A percentile compares a stretch with the other conserved stretches of the same genome.
Conservation (phyloP, 2,113 vertebrate species). For the Herpailurus yagouaroundi region DNA sequence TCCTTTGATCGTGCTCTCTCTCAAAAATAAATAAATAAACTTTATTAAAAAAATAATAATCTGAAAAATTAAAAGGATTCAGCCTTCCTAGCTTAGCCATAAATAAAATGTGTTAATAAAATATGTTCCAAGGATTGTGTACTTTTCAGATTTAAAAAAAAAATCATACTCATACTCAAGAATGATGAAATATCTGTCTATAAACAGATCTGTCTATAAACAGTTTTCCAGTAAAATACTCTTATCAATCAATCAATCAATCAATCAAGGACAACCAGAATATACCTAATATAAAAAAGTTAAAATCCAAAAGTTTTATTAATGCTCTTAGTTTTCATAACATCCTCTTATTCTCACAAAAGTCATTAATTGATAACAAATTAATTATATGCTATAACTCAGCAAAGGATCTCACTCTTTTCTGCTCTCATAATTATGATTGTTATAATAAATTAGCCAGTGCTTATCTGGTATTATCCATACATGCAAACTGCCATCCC, state of each 20-base stretch:
- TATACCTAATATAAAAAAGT: not conserved
- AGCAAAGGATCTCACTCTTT: not conserved
- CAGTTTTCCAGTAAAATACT: not conserved
- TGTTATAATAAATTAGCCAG: not conserved
- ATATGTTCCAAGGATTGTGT: not conserved
- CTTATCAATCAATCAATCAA: not conserved
- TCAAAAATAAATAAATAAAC: too few relatives aligned
- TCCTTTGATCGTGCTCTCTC: too few relatives aligned
- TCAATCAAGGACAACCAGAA: not conserved
- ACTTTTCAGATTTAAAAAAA: not conserved
- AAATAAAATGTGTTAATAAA: constrained; percentile 15
- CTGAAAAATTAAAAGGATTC: not conserved
- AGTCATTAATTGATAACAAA: not conserved
- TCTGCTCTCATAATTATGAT: not conserved
- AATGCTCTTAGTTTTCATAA: not conserved
- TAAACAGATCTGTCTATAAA: not conserved
- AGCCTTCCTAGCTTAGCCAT: constrained; percentile 13
- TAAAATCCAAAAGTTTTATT: not conserved
- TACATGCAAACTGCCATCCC: not conserved
- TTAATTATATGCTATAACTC: not conserved
- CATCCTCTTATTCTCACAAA: not conserved
- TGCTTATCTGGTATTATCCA: not conserved
- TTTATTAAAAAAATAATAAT: not conserved
- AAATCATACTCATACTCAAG: not conserved
- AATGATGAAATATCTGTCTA: not conserved